Base-by-base conservation (phyloP, 2,888 invertebrate species). In the Xylocampa areola region DNA sequence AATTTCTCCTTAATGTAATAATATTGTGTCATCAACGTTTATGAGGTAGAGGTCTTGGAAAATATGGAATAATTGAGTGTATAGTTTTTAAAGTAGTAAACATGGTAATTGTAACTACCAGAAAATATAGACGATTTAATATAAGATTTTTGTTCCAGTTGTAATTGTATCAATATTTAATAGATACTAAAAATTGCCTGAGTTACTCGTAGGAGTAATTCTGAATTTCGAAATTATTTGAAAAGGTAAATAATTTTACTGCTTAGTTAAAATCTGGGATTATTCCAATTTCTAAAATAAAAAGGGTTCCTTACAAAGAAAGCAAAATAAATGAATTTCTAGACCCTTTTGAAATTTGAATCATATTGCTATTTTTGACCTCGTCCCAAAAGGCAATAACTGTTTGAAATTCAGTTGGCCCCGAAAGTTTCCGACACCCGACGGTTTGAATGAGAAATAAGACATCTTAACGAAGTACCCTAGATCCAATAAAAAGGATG, bases 341-440 rank as follows among this genome's bases (percentile, higher is more conserved):
- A 27, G n/a, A 27, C 2, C n/a, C 4, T 4, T 8, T 13, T 29
- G 13, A 19, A 44, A 52, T 32, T 52, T 29, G 13, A 55, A 14
- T 32, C 19, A 32, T 37, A 48, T 44, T 48, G 35, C 17, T 43
- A 19, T n/a, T n/a, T 29, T 52, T 52, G 23, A 49, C 19, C 25
- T 37, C 13, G 8, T 43, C 41, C 21, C 29, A 43, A 29, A 45
- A 50, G 35, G 35, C 48, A 49, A 62, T 59, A 65, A 62, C 68
- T 78, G 52, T 69, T 79, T 76, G 67, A 80, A 79, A 79, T 76
- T 79, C 79, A 65, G 68, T 61, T 59, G 59, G 49, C 40, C 67
- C 62, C 51, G 50, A 68, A 80, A 79, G 57, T 78, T 80, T 69
- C 25, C 55, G 53, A 69, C 55, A 66, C 59, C 65, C 37, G 67